These are phyloP conservation scores for Stratiomys singularior DNA, from an alignment of 2,888 invertebrate genomes.

Conservation along the genomic window DNA sequence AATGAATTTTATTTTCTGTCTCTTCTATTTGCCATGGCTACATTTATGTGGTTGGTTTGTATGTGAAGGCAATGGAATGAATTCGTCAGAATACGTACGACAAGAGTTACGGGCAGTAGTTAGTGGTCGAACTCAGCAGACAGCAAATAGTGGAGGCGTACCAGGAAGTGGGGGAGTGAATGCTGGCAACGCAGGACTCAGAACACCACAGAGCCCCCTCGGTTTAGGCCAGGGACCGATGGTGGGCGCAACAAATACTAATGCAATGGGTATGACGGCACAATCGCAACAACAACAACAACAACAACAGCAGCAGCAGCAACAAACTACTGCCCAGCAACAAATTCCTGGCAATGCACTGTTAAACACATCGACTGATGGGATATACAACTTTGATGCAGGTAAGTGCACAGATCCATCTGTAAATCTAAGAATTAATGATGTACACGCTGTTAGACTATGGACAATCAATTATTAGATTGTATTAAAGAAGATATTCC, in stretches of 20 bases:
- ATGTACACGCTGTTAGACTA: too few relatives aligned
- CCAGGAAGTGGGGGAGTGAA: conserved; percentile 56
- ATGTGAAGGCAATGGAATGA: conserved; percentile 68
- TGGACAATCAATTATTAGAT: too few relatives aligned
- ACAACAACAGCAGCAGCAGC: conserved; percentile 51
- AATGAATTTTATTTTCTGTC: background rate
- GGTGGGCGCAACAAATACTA: conserved; percentile 61
- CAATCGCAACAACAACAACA: conserved; percentile 52
- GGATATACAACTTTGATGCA: conserved; percentile 63
- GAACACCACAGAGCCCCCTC: conserved; percentile 64
- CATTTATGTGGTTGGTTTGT: background rate
- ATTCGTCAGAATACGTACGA: conserved; percentile 87
- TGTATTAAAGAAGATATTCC: too few relatives aligned
- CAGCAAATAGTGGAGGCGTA: conserved; percentile 59
- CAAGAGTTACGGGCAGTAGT: conserved; percentile 91
- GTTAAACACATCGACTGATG: conserved; percentile 63
- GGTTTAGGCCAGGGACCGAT: conserved; percentile 61
- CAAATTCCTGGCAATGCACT: conserved; percentile 57
- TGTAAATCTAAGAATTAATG: too few relatives aligned
- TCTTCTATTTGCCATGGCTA: background rate
- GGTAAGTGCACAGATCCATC: conserved; percentile 58
- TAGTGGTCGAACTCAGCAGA: conserved; percentile 76
- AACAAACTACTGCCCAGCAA: conserved; percentile 52
- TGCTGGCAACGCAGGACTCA: conserved; percentile 54
- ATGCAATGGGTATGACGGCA: conserved; percentile 56